Evolutionary conservation across 2,888 invertebrate genomes (phyloP), one percentile per base, ranked within the genome.

Genomic region (Empis livida): DNA sequence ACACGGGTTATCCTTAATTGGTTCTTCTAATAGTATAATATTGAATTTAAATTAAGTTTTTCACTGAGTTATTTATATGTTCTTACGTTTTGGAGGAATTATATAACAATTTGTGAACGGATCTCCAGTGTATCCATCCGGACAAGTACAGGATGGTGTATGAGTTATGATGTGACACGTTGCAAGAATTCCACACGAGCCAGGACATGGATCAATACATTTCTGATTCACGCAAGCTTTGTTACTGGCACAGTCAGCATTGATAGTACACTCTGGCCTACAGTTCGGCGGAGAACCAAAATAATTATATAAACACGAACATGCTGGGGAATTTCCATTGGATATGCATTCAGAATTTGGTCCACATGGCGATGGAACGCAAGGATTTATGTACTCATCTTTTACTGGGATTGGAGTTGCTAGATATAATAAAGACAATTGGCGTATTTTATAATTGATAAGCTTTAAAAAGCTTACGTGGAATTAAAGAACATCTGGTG

Each of bases 191-290:
- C 84, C 83, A 59, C 84, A 89, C 2, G 82, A 82, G 10, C 86
- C 87, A 13, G 84, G 84, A 57, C 88, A 89, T 17, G 87, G 87
- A 64, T 88, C 85, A 55, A 69, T 72, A 63, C 89, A 89, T 62
- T 76, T 83, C 59, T 82, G 79, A 55, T 80, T 79, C 43, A 88
- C 79, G 59, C 90, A 90, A 41, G 88, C 86, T 56, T 76, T 69
- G 59, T 81, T 79, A 56, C 81, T 79, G 5, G 80, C 64, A 62
- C 90, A 90, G 57, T 89, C 88, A 0, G 83, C 73, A 60, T 80
- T 84, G 27, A 83, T 77, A 5, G 75, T 73, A 60, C 82, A 83
- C 59, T 82, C 82, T 9, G 82, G 82, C 30, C 82, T 73, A 59
- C 83, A 84, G 51, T 76, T 75, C 6, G 83, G 82, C 30, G 84